These are phyloP conservation scores for Sicus ferrugineus DNA, from an alignment of 2,888 invertebrate species.

Conservation along the genomic window DNA sequence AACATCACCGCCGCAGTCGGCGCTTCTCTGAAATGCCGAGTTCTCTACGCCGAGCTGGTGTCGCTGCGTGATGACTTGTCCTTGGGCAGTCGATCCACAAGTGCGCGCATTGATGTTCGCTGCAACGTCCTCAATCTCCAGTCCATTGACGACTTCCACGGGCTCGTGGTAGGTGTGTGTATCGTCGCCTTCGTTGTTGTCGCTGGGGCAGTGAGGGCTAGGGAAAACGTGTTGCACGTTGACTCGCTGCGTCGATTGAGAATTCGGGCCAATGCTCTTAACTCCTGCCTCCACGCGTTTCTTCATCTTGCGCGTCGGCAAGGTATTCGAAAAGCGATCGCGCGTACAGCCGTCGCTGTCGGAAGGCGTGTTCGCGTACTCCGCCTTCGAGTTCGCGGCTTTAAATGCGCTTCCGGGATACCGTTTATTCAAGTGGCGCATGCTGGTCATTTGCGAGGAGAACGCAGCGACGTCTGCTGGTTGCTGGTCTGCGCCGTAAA, in stretches of 20 bases:
- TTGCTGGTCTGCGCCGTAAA: not conserved
- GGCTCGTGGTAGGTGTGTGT: conserved; percentile 59
- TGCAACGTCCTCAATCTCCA: conserved; percentile 44
- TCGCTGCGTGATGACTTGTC: conserved; percentile 37
- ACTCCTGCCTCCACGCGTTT: conserved; percentile 66
- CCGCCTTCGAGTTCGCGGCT: conserved; percentile 48
- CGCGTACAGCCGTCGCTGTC: conserved; percentile 62
- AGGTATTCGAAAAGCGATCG: conserved; percentile 67
- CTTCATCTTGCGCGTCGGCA: conserved; percentile 69
- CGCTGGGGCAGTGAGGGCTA: conserved; percentile 34
- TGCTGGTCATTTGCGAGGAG: conserved; percentile 37
- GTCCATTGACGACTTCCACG: conserved; percentile 49
- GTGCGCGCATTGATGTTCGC: conserved; percentile 40
- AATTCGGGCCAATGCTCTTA: conserved; percentile 63
- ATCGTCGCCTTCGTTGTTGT: conserved; percentile 24
- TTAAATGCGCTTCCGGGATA: conserved; percentile 45
- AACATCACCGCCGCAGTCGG: conserved; percentile 52
- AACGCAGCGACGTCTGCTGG: conserved; percentile 36
- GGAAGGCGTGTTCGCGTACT: conserved; percentile 68
- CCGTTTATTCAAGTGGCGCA: conserved; percentile 36
- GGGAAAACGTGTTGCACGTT: conserved; percentile 66
- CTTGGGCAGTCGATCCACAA: conserved; percentile 25
- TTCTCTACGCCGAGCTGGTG: conserved; percentile 76
- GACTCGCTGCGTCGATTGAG: conserved; percentile 55
- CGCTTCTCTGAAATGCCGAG: conserved; percentile 78